Conservation (phyloP, 2,888 invertebrate species). For the Mythimna loreyi region DNA sequence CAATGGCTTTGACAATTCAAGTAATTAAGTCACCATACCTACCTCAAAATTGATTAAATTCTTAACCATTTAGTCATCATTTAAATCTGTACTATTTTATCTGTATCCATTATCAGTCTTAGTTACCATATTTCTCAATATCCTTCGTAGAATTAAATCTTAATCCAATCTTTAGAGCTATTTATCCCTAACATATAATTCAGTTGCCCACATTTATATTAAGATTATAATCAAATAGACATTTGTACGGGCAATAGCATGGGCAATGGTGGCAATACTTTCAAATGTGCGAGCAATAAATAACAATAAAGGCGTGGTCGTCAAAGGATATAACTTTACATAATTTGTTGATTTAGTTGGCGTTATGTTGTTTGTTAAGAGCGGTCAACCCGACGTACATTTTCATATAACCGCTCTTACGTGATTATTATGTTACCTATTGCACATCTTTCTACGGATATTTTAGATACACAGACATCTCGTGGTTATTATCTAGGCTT, state of each 20-base stretch:
- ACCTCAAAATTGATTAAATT: conserved; percentile 25
- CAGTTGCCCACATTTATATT: conserved; percentile 42
- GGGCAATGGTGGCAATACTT: conserved; percentile 43
- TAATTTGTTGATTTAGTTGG: conserved; percentile 33
- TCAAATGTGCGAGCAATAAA: conserved; percentile 51
- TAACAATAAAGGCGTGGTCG: conserved; percentile 48
- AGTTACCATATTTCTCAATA: conserved; percentile 56
- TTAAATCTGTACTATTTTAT: conserved; percentile 25
- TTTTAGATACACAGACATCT: too few species aligned
- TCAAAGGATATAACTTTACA: conserved; percentile 51
- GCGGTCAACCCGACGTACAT: too few species aligned
- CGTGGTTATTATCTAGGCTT: too few species aligned
- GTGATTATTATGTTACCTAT: too few species aligned
- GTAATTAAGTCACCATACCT: conserved; percentile 4
- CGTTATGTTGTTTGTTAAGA: neutral
- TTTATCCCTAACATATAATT: conserved; percentile 53
- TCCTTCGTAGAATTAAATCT: conserved; percentile 40
- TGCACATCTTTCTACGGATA: too few species aligned
- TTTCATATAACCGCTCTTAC: too few species aligned
- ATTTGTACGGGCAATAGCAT: conserved; percentile 22
- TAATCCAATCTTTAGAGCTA: conserved; percentile 47
- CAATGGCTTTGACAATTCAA: too few species aligned
- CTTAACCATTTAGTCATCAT: conserved; percentile 39
- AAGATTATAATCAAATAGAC: conserved; percentile 54
- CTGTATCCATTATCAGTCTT: conserved; percentile 26